These are phyloP conservation scores for Takifugu bimaculatus DNA, from an alignment of 2,113 vertebrate species.

Conservation along the genomic window DNA sequence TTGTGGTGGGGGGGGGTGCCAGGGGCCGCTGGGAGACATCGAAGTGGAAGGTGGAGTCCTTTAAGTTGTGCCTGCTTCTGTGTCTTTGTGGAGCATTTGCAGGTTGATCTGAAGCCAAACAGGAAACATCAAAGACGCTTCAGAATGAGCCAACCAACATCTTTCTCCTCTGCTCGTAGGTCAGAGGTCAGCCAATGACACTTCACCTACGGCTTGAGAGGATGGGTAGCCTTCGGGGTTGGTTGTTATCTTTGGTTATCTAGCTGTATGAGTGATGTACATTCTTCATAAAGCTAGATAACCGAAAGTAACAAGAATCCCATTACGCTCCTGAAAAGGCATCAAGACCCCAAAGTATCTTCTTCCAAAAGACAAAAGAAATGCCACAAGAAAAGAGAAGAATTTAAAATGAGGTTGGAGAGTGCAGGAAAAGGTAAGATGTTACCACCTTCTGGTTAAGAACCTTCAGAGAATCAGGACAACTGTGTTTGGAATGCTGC, in stretches of 20 bases:
- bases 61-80: no score
- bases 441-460: background rate
- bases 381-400: constrained; percentile 16
- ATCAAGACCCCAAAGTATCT: constrained; percentile 52
- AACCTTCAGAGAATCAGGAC: no score
- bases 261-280: constrained; percentile 99
- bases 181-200: constrained; percentile 41
- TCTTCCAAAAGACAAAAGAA: constrained; percentile 1
- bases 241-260: constrained; percentile 99
- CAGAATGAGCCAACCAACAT: constrained; percentile 3
- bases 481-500: no score
- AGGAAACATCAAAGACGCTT: no score
- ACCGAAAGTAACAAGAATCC: constrained; percentile 97
- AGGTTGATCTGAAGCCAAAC: no score
- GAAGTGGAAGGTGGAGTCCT: no score
- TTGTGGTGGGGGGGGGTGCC: no score
- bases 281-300: constrained; percentile 90
- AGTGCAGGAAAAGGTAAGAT: constrained; percentile 39
- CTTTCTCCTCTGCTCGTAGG: constrained; percentile 57
- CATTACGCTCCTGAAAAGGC: constrained; percentile 90
- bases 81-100: no score
- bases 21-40: no score
- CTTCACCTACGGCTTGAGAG: constrained; percentile 47
- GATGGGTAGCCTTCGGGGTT: constrained; percentile 75
- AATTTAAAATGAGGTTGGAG: constrained; percentile 17